Conservation (phyloP, 2,113 vertebrate genomes). For the Leucopsar rothschildi region DNA sequence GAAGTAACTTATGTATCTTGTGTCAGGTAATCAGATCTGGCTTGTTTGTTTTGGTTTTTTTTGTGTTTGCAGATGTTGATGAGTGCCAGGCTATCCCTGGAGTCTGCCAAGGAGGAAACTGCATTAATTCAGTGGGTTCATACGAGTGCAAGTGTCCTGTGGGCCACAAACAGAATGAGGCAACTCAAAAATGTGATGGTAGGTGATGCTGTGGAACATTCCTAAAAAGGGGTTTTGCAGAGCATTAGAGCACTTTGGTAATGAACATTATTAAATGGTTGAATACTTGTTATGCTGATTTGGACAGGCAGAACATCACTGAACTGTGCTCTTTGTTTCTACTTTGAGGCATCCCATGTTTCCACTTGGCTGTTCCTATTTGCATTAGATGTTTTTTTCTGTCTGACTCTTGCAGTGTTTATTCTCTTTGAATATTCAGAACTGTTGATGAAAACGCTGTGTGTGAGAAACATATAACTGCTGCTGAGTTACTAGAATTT, state of each 20-base stretch:
- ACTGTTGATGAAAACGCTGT: background rate
- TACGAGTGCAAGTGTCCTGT: constrained; percentile 76
- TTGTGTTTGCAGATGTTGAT: constrained; percentile 73
- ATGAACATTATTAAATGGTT: background rate
- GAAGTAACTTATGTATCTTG: background rate
- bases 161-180: constrained; percentile 74
- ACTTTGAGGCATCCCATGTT: background rate
- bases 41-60: background rate
- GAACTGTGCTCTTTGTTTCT: background rate
- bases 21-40: background rate
- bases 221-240: background rate
- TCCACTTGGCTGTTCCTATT: background rate
- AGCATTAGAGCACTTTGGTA: background rate
- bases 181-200: constrained; percentile 78
- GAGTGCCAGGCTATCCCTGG: constrained; percentile 80
- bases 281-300: background rate
- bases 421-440: background rate
- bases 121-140: constrained; percentile 77
- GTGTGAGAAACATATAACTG: background rate
- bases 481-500: background rate
- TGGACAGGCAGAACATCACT: background rate
- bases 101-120: constrained; percentile 77
- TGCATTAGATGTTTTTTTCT: background rate
- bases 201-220: background rate
- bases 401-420: background rate